These are phyloP conservation scores for Cryptophagus acutangulus DNA, from an alignment of 2,888 invertebrate genomes.

Conservation along the genomic window DNA sequence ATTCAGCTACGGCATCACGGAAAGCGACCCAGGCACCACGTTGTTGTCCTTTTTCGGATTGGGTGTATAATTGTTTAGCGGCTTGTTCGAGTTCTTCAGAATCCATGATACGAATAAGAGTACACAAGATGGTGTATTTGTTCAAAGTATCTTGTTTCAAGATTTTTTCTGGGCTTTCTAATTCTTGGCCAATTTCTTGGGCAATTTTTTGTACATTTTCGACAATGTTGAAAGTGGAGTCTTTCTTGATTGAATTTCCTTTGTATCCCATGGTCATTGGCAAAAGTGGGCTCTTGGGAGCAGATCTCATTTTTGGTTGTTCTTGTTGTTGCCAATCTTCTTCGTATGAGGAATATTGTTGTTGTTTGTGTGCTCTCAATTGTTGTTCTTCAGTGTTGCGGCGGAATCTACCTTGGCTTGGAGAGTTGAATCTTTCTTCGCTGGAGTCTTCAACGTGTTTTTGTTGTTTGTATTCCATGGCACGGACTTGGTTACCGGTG, in stretches of 20 bases:
- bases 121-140: conserved; percentile 59
- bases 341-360: no score
- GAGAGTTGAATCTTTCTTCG: conserved; percentile 2
- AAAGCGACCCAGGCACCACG: conserved; percentile 57
- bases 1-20: conserved; percentile 61
- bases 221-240: conserved; percentile 30
- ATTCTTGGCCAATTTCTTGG: conserved; percentile 56
- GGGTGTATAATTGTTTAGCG: conserved; percentile 51
- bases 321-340: conserved; percentile 36
- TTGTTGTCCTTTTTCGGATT: conserved; percentile 37
- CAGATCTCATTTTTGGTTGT: conserved; percentile 35
- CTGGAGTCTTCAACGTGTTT: conserved; percentile 5
- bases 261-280: conserved; percentile 49
- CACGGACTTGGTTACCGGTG: conserved; percentile 33
- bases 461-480: conserved; percentile 2
- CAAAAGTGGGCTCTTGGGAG: conserved; percentile 49
- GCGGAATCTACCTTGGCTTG: conserved; percentile 8
- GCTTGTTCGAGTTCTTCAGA: conserved; percentile 56
- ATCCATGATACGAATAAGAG: conserved; percentile 58
- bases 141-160: conserved; percentile 55
- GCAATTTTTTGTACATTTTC: conserved; percentile 44
- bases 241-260: conserved; percentile 47
- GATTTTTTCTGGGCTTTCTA: conserved; percentile 56
- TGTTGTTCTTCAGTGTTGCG: conserved; percentile 13
- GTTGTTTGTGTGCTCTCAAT: conserved; percentile 5